Evolutionary conservation across 2,797 vertebrate genomes (phyloP).

Genomic region (Borostomias antarcticus): DNA sequence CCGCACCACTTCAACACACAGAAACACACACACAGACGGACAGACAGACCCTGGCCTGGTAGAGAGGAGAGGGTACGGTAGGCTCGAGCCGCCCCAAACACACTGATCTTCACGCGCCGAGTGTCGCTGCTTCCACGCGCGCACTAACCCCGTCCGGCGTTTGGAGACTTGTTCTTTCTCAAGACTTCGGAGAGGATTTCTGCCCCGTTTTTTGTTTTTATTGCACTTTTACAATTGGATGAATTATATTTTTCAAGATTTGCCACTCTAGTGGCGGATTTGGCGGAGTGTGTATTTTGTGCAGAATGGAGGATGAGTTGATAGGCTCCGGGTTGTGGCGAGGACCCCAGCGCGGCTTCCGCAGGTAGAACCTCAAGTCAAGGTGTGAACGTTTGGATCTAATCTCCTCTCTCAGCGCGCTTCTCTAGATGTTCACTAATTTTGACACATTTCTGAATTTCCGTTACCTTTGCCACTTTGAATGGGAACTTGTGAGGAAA

Average conservation of each 20-base stretch:
- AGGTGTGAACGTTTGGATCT: constrained; percentile 57
- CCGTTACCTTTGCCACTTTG: constrained; percentile 12
- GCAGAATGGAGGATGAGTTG: constrained; percentile 75
- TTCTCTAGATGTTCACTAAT: constrained; percentile 4
- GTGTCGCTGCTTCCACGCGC: constrained; percentile 46
- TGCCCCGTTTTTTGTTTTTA: constrained; percentile 15
- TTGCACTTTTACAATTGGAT: constrained; percentile 32
- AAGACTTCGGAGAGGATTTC: constrained; percentile 32
- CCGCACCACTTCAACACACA: constrained; percentile 45
- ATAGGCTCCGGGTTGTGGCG: constrained; percentile 67
- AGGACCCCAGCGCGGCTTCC: constrained; percentile 68
- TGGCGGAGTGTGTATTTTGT: constrained; percentile 36
- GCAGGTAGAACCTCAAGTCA: constrained; percentile 72
- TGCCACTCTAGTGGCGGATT: constrained; percentile 34
- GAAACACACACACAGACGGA: constrained; percentile 37
- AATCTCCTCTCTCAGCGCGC: constrained; percentile 12
- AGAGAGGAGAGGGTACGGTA: constrained; percentile 53
- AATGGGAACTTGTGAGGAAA: constrained; percentile 22
- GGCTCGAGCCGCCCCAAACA: constrained; percentile 48
- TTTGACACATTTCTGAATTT: constrained; percentile 16
- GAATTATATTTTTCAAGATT: constrained; percentile 30
- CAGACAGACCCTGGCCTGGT: too few relatives aligned
- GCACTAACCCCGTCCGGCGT: constrained; percentile 51
- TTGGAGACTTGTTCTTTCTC: constrained; percentile 62
- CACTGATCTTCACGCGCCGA: constrained; percentile 48